Evolutionary conservation across 2,113 vertebrate species (phyloP), one percentile per base, ranked within the genome.

Genomic region (Pelvicachromis taeniatus): DNA sequence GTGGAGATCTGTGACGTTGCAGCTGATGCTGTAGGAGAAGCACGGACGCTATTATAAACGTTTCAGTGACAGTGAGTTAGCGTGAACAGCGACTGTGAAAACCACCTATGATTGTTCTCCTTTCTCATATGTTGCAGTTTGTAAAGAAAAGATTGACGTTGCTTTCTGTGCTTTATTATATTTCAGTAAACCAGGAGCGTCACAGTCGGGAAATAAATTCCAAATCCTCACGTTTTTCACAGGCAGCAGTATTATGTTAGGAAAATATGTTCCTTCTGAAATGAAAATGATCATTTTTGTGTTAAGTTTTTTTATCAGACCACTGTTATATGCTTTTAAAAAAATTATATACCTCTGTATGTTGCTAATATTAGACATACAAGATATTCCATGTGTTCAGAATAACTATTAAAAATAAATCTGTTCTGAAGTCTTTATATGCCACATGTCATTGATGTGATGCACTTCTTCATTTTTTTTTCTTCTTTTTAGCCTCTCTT

Each of bases 361-460:
- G 78, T 81, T 85, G 61, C 53, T 80, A 88, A 59, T 86, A 88
- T 80, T 83, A 86, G 65, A 23, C 79, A 68, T 21, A 26, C 10
- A 21, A 78, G 5, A 68, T 85, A 29, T 73, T 73, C 63, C 13
- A 50, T 29, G 11, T 84, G 31, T 68, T 63, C 33, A 83, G 14
- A 81, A 65, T 65, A 68, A 88, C 65, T 84, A 56, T 85, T 85
- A 85, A 88, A 50, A 79, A 56, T 40, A 82, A 78, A 53, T 31
- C 12, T 78, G 17, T 77, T 82, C 29, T 23, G 4, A 82, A 52
- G 29, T 75, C 45, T 59, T 48, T 50, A 75, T 73, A 23, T 75
- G 26, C 17, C 42, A 52, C 23, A 52, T 50, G 16, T 52, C 23
- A 50, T 31, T n/a, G 70, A 75, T 10, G 70, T 54, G 38, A 38